Percentiles rank a stretch among this genome's conserved stretches.
Conservation (phyloP, 2,113 vertebrate species). For the Hassar affinis region DNA sequence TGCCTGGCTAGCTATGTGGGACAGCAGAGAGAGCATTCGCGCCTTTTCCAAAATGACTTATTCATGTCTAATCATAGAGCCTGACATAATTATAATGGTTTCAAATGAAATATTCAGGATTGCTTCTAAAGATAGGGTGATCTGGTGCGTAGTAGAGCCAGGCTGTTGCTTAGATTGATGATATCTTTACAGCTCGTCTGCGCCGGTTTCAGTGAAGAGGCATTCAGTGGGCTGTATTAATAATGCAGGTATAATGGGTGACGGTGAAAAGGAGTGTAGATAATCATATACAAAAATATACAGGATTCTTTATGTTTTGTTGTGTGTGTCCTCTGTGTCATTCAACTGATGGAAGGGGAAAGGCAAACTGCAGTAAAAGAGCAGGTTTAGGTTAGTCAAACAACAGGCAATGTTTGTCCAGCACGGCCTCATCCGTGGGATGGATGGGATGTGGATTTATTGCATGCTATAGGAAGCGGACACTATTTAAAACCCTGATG, state of each 20-base stretch:
- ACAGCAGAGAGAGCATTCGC: background rate
- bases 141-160: background rate
- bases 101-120: slow-evolving; percentile 2
- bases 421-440: background rate
- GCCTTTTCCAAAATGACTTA: slow-evolving; percentile 6
- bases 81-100: slow-evolving; percentile 13
- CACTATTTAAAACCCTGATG: background rate
- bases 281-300: background rate
- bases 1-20: background rate
- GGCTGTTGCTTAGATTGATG: background rate
- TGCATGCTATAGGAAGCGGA: background rate
- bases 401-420: background rate
- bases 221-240: background rate
- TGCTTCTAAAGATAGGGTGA: slow-evolving; percentile 7
- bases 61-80: slow-evolving; percentile 22
- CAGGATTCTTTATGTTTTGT: background rate
- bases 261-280: background rate
- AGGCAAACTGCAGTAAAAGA: background rate
- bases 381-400: background rate
- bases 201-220: too few species aligned
- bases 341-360: background rate
- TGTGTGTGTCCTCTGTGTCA: background rate
- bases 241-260: background rate
- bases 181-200: background rate
- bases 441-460: background rate